Evolutionary conservation across 2,888 invertebrate genomes (phyloP), one percentile per base, ranked within the genome.

Genomic region (Timema cristinae): DNA sequence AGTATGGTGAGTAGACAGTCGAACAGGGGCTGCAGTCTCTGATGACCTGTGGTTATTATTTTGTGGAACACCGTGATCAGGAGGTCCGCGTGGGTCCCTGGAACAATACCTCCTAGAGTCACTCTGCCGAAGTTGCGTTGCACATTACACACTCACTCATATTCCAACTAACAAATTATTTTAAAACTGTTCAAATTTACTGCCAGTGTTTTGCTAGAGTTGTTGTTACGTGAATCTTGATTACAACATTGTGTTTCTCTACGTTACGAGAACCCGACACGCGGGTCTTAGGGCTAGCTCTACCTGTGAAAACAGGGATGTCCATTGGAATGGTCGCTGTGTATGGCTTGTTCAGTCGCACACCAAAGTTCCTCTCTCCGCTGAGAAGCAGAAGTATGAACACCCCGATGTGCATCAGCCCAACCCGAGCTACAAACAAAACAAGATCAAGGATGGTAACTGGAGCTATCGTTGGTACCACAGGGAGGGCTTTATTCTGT

Each of bases 321-420:
- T 99, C 98, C 96, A 99, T 98, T 52, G 98, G 97, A 75, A 98
- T 94, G n/a, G 96, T 92, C 5, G 97, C 95, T 0, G 95, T 92
- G 84, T 98, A 99, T 0, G 99, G 98, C 85, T 99, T 99, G 85
- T 99, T 99, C 13, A 99, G 86, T 16, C 99, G 90, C n/a, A 99
- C 99, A 67, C 99, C 99, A 83, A 99, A 98, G 85, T 99, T 99
- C 2, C 99, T 87, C 83, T 99, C 99, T 6, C 99, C 99, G 75
- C 98, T 98, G 54, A 99, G 85, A 16, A 99, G 85, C 6, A 99
- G 87, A 10, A 99, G 86, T 79, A 99, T 98, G 82, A 99, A 99
- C 13, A 99, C 98, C 13, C 99, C 98, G 81, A 99, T 99, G 82
- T 99, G 99, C 93, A 99, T 98, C 11, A 99, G 86, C 2, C 99